Percentiles rank a stretch among this genome's conserved stretches.
phyloP scores from a whole-genome alignment of 2,888 invertebrate species.

The Operophtera brumata region DNA sequence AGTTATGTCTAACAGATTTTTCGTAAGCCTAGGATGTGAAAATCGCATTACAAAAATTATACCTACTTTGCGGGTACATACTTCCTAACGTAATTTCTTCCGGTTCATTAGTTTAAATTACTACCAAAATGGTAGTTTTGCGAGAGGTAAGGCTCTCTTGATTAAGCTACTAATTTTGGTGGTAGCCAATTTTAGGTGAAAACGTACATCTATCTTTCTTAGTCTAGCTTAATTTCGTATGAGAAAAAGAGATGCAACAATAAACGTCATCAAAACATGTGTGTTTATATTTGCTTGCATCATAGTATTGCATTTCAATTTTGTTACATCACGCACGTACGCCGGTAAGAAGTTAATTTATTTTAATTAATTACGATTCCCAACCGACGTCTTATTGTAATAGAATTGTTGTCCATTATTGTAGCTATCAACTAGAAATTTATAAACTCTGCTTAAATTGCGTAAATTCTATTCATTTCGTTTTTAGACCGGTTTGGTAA shows the following conservation, averaged over 20 bases:
- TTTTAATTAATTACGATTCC: background rate
- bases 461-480: background rate
- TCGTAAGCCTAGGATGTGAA: no score
- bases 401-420: background rate
- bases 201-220: background rate
- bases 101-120: background rate
- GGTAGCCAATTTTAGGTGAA: background rate
- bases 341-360: slow-evolving; percentile 9
- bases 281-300: background rate
- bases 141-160: no score
- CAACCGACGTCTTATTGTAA: background rate
- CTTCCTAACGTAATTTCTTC: no score
- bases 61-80: no score
- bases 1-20: no score
- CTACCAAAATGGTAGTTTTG: slow-evolving; percentile 7
- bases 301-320: background rate
- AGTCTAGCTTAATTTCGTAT: background rate
- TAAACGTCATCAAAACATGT: background rate
- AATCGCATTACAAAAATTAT: no score
- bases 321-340: slow-evolving; percentile 19
- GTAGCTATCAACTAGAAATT: background rate
- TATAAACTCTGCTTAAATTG: background rate
- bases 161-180: background rate
- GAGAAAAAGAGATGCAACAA: background rate
- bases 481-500: background rate